Evolutionary conservation across 2,113 vertebrate species (phyloP), one percentile per base, ranked within the genome.

Genomic region (Brachyhypopomus occidentalis): DNA sequence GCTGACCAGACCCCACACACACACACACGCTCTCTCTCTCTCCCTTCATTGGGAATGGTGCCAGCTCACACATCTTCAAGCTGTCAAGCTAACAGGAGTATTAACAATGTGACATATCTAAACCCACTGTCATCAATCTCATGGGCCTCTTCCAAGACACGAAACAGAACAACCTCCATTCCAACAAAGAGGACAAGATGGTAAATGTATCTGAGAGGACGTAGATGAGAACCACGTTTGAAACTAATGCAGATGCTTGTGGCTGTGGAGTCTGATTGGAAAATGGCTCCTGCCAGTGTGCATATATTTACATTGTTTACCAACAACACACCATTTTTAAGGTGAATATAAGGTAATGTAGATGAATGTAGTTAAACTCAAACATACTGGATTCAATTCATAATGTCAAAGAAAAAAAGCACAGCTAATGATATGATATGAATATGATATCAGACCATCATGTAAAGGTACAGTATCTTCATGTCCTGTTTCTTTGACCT

Each of bases 91-190:
- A 79, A 89, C 88, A 87, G 84, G 75, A 87, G 87, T 80, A 87
- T 92, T 89, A 90, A 89, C 89, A 90, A 73, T 83, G 88, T 90
- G 84, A 79, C 62, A 79, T 83, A 78, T 75, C 80, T 52, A 63
- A 87, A 85, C 70, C 85, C 85, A 86, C 88, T 89, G 89, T 90
- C 85, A 85, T 83, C 72, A 78, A 81, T 87, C 56, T 80, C 84
- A 69, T 72, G 76, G 75, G 78, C 82, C 41, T 59, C 8, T 72
- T 52, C 1, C 64, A 7, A 84, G 66, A 86, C 80, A 75, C 86
- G 77, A 75, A 45, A 34, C 63, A 77, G 75, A 78, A 48, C 12
- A 55, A 74, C 36, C 38, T 67, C 60, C 16, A 34, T 66, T 64
- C 67, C 56, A 25, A 52, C 56, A 20, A 52, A 34, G 9, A 56